Base-by-base conservation (phyloP, 1,140 invertebrate species). In the Drosophila oshimai region DNA sequence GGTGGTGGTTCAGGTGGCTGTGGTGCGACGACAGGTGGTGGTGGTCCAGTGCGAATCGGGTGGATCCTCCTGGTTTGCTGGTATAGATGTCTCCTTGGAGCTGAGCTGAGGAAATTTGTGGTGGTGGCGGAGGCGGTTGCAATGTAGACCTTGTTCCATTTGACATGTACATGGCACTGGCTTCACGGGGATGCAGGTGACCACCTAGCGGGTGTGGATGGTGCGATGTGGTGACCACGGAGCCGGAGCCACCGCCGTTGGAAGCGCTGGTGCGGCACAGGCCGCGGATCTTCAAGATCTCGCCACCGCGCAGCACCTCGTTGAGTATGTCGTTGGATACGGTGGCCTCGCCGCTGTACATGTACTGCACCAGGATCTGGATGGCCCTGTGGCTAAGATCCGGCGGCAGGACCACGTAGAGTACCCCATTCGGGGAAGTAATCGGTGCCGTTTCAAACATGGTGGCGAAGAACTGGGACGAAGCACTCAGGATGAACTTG, bases 301-400 rank as follows among this genome's bases (percentile, higher is more conserved):
- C 95, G 0, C 95, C 96, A 0, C 95, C 96, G 87, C 95, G 94
- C 33, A 97, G 77, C 1, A 96, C 95, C 50, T 93, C 94, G 74
- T 95, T 95, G 37, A 97, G 86, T 20, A 96, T 95, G 83, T 96
- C 95, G 90, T 96, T 96, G 51, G 95, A 95, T 5, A 97, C 95
- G 13, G 95, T 97, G 20, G 95, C 95, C 92, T 97, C 96, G 2
- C 96, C 96, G 90, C 93, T 95, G 91, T 97, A 96, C 95, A 96
- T 96, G 84, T 97, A 97, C 80, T 96, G 95, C n/a, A 96, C 94
- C 1, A 97, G 92, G 46, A 95, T 95, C 89, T 95, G 95, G 50
- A 97, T 91, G 2, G 95, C 95, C 57, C 95, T 93, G 50, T 95
- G 95, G 13, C 94, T 95, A 45, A 96, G 95, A 84, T 96, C 95